Base-by-base conservation (phyloP, 1,140 invertebrate genomes). In the Hylaeus anthracinus region DNA sequence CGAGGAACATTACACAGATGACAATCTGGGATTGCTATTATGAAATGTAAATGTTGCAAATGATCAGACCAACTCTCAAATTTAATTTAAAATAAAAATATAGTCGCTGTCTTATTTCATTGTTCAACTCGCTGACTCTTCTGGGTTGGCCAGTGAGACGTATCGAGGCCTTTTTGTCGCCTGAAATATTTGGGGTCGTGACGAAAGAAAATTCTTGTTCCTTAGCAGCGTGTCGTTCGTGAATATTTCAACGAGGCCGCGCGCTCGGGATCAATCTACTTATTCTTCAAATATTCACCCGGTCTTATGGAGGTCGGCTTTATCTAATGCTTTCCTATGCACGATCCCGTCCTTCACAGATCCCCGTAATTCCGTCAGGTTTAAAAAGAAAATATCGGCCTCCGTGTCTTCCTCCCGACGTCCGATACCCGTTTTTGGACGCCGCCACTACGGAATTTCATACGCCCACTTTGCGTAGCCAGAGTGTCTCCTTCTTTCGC, bases 401-500 rank as follows among this genome's bases (percentile, higher is more conserved):
- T 66, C 26, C 60, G 55, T 53, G 71, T 85, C 41, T 61, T 66
- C 71, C 48, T 41, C 78, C 67, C 84, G 76, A 85, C 26, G 48
- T 26, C 43, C 39, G 65, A 83, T 88, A 71, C 81, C 86, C 81
- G 55, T 39, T 26, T 26, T 26, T 15, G 53, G 71, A 88, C 86
- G 85, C 84, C 77, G 83, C 72, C 73, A 79, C 78, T 85, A 79
- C 58, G 82, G 72, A 90, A 86, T 90, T 89, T 90, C 85, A 88
- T 81, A 86, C 84, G 86, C 85, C 82, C 83, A 88, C 81, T 89
- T 88, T 84, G 78, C 83, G 76, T 64, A 56, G 65, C 61, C 48
- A 45, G 72, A 74, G 79, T 83, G 72, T 79, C 73, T 80, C 81
- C 64, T 72, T 71, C 65, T 53, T 61, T 74, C 78, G 66, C 53